phyloP scores from a whole-genome alignment of 1,140 invertebrate species.

The Sycophaga agraensis region DNA sequence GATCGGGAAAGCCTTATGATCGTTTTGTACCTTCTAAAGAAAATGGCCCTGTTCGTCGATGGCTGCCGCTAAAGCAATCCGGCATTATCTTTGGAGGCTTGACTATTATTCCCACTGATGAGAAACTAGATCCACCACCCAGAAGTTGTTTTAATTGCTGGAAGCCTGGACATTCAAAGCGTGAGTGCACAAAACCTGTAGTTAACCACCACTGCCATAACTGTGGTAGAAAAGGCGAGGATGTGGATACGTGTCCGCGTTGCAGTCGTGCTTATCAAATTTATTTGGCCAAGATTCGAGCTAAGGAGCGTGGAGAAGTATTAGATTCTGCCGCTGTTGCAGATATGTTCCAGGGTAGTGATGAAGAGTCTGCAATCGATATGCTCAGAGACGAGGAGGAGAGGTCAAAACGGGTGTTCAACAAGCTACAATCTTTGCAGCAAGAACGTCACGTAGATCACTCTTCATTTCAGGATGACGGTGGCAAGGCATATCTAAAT shows the following conservation, averaged over 20 bases:
- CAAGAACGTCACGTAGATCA: too few relatives aligned
- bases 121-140: slow-evolving; percentile 3
- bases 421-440: too few relatives aligned
- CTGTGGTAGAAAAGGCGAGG: slow-evolving; percentile 11
- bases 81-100: slow-evolving; percentile 5
- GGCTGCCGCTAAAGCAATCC: not conserved
- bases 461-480: too few relatives aligned
- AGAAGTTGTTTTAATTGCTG: slow-evolving; percentile 18
- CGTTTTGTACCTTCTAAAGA: too few relatives aligned
- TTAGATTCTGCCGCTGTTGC: too few relatives aligned
- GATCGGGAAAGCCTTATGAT: too few relatives aligned
- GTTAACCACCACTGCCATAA: not conserved
- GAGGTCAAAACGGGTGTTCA: too few relatives aligned
- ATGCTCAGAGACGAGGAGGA: too few relatives aligned
- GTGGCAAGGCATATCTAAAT: too few relatives aligned
- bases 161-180: not conserved
- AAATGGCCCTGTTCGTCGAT: not conserved
- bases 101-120: slow-evolving; percentile 1
- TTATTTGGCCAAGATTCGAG: not conserved
- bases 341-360: too few relatives aligned
- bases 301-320: not conserved
- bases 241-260: not conserved
- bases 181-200: not conserved
- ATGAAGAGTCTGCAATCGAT: too few relatives aligned
- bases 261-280: not conserved